These are phyloP conservation scores for Miichthys miiuy DNA, from an alignment of 2,797 vertebrate species.

Conservation along the genomic window DNA sequence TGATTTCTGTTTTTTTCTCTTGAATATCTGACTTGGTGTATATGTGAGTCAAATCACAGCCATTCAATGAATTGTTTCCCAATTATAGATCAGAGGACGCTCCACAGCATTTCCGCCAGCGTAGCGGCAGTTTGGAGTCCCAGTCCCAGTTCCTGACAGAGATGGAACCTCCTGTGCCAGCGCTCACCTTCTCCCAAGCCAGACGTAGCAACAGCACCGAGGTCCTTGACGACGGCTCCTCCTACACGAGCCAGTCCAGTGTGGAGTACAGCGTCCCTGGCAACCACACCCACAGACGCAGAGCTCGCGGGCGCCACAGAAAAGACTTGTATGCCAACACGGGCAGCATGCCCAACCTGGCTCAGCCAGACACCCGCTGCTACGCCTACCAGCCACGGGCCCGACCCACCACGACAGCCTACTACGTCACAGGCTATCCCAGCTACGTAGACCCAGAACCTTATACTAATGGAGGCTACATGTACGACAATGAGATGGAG, in stretches of 20 bases:
- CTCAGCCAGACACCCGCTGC: slow-evolving; percentile 87
- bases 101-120: slow-evolving; percentile 89
- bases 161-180: slow-evolving; percentile 75
- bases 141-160: slow-evolving; percentile 89
- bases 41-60: neutral
- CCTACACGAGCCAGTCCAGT: slow-evolving; percentile 97
- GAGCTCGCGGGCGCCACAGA: slow-evolving; percentile 88
- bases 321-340: slow-evolving; percentile 89
- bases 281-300: slow-evolving; percentile 83
- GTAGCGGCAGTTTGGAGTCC: slow-evolving; percentile 95
- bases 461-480: slow-evolving; percentile 85
- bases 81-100: slow-evolving; percentile 85
- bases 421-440: slow-evolving; percentile 90
- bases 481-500: slow-evolving; percentile 92
- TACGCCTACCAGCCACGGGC: slow-evolving; percentile 82
- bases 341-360: slow-evolving; percentile 97
- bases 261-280: slow-evolving; percentile 88
- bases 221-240: slow-evolving; percentile 94
- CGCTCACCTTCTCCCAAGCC: slow-evolving; percentile 81
- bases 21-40: neutral
- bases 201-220: slow-evolving; percentile 97
- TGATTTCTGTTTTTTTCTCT: neutral
- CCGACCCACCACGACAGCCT: slow-evolving; percentile 88
- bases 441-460: slow-evolving; percentile 85
- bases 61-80: neutral